Base-by-base conservation (phyloP, 2,888 invertebrate genomes). In the Drosophila buzzatii region DNA sequence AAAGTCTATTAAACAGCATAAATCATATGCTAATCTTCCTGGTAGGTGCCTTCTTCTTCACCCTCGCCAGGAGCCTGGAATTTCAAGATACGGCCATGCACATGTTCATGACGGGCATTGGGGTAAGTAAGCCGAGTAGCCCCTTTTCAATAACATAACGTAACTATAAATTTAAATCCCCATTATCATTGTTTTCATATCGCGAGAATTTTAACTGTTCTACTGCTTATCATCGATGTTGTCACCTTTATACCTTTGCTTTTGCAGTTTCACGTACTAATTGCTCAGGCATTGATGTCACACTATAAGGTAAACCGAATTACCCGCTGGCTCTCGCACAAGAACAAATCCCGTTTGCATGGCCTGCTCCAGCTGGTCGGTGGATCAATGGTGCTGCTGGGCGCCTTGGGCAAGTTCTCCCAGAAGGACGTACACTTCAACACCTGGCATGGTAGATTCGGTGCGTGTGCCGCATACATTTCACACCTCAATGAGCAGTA, bases 1-100 rank as follows among this genome's bases (percentile, higher is more conserved):
- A 92, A 67, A 85, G 82, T 59, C 65, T 91, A 35, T 63, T 93
- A 12, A 93, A 92, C 67, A 91, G 89, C 35, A 70, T 93, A 9
- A 93, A 93, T 67, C 93, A 93, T 70, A 87, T 92, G 44, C 81
- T 92, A 31, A 93, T 92, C 60, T 83, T 89, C n/a, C 65, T 92
- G 55, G 84, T 92, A 18, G 91, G 84, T 2, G 70, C 79, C 31
- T 92, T 90, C 66, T 86, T 92, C 58, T 91, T 91, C 7, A 82
- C 89, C 35, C 63, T 92, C 68, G 92, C 90, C n/a, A 84, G 85
- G n/a, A 91, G 86, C 67, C 67, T 90, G 39, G 70, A 89, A 35
- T 92, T 92, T 56, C 62, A 91, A 65, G 90, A 91, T 45, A 92
- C 92, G 9, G 91, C 92, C 14, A 82, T 91, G 85, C 92, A 92